phyloP scores from a whole-genome alignment of 1,140 invertebrate genomes.

The Diachasmimorpha longicaudata region DNA sequence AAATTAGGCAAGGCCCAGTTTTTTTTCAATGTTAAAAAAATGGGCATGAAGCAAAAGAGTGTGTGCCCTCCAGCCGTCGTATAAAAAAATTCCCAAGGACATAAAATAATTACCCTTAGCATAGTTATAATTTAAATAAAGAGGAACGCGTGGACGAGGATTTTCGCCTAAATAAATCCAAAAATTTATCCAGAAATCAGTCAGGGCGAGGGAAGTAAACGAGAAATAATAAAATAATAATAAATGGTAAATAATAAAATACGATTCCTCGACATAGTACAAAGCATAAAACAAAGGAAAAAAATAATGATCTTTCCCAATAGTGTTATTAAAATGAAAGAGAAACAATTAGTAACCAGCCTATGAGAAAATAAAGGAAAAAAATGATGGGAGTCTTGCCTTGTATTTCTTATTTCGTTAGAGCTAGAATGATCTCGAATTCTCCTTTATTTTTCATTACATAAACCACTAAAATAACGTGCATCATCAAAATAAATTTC shows the following conservation, averaged over 20 bases:
- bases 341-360: conserved; percentile 1
- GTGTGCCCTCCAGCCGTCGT: background rate
- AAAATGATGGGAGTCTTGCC: background rate
- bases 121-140: conserved; percentile 3
- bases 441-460: background rate
- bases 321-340: conserved; percentile 2
- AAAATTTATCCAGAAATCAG: background rate
- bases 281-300: conserved; percentile 18
- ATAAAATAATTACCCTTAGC: background rate
- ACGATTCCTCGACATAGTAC: conserved; percentile 26
- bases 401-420: conserved; percentile 1
- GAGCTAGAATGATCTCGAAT: background rate
- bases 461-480: background rate
- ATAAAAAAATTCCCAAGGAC: background rate
- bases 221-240: background rate
- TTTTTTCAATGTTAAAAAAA: background rate
- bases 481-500: background rate
- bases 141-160: background rate
- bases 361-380: conserved; percentile 8
- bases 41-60: background rate
- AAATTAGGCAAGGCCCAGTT: background rate
- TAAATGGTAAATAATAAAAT: background rate
- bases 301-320: conserved; percentile 11
- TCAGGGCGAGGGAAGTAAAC: background rate
- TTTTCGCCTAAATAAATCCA: background rate